phyloP scores from a whole-genome alignment of 2,797 vertebrate species.

The Antennarius maculatus region DNA sequence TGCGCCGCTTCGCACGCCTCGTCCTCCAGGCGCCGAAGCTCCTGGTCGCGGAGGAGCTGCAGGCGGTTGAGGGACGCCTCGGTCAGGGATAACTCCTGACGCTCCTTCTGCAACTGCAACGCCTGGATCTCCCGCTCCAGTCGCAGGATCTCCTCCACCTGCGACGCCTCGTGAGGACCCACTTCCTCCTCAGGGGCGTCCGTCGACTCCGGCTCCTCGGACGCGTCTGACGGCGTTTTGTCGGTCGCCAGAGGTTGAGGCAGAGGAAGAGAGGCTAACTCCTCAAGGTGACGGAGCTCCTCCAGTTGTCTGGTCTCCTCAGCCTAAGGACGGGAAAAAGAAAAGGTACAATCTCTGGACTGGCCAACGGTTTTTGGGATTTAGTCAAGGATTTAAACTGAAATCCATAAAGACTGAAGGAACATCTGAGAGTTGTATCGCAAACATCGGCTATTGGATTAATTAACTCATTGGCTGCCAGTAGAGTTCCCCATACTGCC shows the following conservation, averaged over 20 bases:
- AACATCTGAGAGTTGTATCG: neutral
- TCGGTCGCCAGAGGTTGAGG: constrained; percentile 35
- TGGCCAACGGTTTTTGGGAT: too few species aligned
- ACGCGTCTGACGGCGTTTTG: accelerated
- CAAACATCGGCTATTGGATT: too few species aligned
- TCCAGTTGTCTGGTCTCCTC: constrained; percentile 77
- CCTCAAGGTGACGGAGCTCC: constrained; percentile 40
- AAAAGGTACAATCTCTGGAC: neutral
- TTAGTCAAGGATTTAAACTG: neutral
- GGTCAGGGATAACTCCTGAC: constrained; percentile 91
- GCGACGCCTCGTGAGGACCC: constrained; percentile 87
- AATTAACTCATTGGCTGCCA: too few species aligned
- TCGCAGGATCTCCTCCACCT: constrained; percentile 96
- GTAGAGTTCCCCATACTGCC: too few species aligned
- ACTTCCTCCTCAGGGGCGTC: constrained; percentile 1
- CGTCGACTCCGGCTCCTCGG: constrained; percentile 24
- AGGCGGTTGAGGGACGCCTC: constrained; percentile 89
- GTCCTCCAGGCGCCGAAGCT: constrained; percentile 89
- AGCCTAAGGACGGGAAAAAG: constrained; percentile 71
- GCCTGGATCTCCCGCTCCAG: constrained; percentile 93
- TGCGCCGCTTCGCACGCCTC: constrained; percentile 95
- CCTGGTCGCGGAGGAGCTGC: constrained; percentile 90
- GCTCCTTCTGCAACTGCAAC: constrained; percentile 91
- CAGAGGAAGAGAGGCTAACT: constrained; percentile 61
- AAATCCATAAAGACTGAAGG: neutral